Percentiles rank a stretch among this genome's conserved stretches.
phyloP scores from a whole-genome alignment of 2,888 invertebrate species.

The Hemaris fuciformis region DNA sequence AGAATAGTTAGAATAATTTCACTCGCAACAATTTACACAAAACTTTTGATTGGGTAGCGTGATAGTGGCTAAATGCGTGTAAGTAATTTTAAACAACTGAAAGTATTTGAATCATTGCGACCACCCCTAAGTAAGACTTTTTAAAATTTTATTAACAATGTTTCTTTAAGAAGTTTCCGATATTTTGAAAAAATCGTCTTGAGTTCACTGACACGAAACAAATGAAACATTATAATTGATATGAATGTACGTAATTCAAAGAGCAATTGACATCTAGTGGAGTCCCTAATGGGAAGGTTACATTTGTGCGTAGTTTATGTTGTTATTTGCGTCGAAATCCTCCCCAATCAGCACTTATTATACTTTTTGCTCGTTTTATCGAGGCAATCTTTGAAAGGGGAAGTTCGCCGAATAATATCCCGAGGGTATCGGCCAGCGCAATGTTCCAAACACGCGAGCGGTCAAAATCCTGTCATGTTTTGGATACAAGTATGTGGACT shows the following conservation, averaged over 20 bases:
- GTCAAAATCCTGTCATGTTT: conserved; percentile 51
- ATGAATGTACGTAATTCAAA: background rate
- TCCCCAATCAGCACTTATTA: conserved; percentile 15
- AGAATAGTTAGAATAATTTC: background rate
- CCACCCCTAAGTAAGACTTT: background rate
- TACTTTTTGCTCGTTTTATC: conserved; percentile 11
- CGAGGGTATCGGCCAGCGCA: conserved; percentile 47
- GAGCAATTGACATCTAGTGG: background rate
- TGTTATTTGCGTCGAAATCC: conserved; percentile 6
- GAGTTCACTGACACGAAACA: too few relatives aligned
- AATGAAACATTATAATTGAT: background rate
- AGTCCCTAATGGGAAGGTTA: background rate
- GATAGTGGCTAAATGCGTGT: background rate
- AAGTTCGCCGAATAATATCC: conserved; percentile 28
- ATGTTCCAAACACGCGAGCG: conserved; percentile 58
- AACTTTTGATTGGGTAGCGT: background rate
- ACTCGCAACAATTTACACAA: background rate
- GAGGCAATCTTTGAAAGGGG: conserved; percentile 17
- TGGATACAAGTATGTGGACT: conserved; percentile 40
- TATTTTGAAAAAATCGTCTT: too few relatives aligned
- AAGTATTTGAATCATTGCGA: background rate
- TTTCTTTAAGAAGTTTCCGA: too few relatives aligned
- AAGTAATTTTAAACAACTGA: background rate
- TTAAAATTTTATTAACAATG: background rate
- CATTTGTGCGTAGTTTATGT: conserved; percentile 18